Conservation (phyloP, 2,797 vertebrate genomes). For the Schizopygopsis malacanthus region DNA sequence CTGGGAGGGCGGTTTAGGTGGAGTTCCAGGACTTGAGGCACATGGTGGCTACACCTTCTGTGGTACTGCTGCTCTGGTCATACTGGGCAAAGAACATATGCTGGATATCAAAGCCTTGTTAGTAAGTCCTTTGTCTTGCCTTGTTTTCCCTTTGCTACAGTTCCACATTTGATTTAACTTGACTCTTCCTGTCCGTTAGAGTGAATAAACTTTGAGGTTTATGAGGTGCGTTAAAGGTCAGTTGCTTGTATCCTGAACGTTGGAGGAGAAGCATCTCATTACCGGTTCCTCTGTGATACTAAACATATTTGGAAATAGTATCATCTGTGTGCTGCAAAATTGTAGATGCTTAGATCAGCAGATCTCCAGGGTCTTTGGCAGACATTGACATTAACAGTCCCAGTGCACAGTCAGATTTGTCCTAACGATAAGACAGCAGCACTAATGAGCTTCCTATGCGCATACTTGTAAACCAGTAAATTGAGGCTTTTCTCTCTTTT, state of each 20-base stretch:
- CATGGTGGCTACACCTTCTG: conserved; percentile 98
- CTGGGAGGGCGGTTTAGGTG: conserved; percentile 96
- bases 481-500: neutral
- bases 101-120: conserved; percentile 91
- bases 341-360: conserved; percentile 3
- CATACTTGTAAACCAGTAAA: conserved; percentile 7
- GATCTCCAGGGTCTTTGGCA: conserved; percentile 4
- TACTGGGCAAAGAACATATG: conserved; percentile 89
- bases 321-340: neutral
- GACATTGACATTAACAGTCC: conserved; percentile 9
- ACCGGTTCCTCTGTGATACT: conserved; percentile 12
- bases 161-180: neutral
- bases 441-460: conserved; percentile 13
- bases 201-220: conserved; percentile 20
- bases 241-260: neutral
- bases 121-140: conserved; percentile 75
- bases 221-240: conserved; percentile 22
- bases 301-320: conserved; percentile 21
- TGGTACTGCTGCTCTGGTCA: conserved; percentile 90
- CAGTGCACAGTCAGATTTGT: neutral
- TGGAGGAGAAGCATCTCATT: conserved; percentile 22
- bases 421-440: neutral
- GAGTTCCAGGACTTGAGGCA: conserved; percentile 93
- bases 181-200: conserved; percentile 14
- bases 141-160: neutral